Evolutionary conservation across 1,140 invertebrate species (phyloP).

Genomic region (Drosophila virilis): DNA sequence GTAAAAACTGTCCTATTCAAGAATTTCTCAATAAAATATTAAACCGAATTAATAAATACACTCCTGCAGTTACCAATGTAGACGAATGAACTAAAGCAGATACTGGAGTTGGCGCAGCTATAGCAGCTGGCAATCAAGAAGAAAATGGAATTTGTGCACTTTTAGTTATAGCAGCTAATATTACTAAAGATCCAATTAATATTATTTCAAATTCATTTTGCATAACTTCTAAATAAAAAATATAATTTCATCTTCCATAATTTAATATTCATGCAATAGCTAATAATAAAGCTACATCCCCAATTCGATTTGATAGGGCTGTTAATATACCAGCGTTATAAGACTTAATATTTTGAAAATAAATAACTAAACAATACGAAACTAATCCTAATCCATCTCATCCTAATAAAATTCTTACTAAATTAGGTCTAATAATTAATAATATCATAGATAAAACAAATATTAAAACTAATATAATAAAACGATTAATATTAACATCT

Average conservation of each 20-base stretch:
- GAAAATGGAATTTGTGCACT: constrained; percentile 91
- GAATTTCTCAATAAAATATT: too few species aligned
- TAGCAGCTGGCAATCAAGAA: constrained; percentile 88
- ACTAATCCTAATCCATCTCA: constrained; percentile 88
- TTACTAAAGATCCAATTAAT: constrained; percentile 85
- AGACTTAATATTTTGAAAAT: constrained; percentile 85
- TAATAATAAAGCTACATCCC: constrained; percentile 86
- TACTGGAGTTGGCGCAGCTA: constrained; percentile 82
- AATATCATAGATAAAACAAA: constrained; percentile 89
- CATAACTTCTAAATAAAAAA: constrained; percentile 85
- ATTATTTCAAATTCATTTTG: constrained; percentile 82
- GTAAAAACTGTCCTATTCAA: too few species aligned
- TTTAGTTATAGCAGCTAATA: constrained; percentile 88
- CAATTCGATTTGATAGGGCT: constrained; percentile 87
- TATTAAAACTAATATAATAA: constrained; percentile 86
- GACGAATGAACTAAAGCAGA: constrained; percentile 45
- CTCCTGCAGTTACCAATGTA: too few species aligned
- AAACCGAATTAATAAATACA: too few species aligned
- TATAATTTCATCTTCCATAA: constrained; percentile 84
- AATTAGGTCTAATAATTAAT: constrained; percentile 88
- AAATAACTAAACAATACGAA: constrained; percentile 89
- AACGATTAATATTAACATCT: constrained; percentile 85
- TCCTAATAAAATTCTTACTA: constrained; percentile 88
- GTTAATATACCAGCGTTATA: constrained; percentile 86
- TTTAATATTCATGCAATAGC: constrained; percentile 86